Evolutionary conservation across 2,797 vertebrate genomes (phyloP), one percentile per base, ranked within the genome.

Genomic region (Myripristis jacobus): DNA sequence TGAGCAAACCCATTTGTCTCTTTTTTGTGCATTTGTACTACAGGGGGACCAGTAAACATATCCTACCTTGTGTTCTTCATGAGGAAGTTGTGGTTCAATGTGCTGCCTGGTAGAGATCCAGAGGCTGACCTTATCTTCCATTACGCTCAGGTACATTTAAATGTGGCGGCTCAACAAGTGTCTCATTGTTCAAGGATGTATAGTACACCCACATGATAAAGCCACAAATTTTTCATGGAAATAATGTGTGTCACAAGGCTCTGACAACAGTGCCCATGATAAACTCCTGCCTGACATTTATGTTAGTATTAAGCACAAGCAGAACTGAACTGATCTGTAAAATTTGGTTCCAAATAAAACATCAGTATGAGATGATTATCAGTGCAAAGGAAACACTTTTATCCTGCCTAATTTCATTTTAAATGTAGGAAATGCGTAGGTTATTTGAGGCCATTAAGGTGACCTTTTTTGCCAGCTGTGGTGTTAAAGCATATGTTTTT

Each of bases 41-140:
- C 77, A 95, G 96, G 93, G 34, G 90, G 82, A 25, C 53, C 91
- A 3, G 59, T 81, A 50, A 94, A 70, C 25, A 73, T 95, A 58
- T 46, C 89, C 3, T 99, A 98, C 73, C 70, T 92, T 27, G 95
- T 99, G 61, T 95, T 95, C 87, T 99, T 99, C 89, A 97, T 99
- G 97, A 94, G 96, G 91, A 99, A 99, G 87, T 79, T 99, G 60
- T 99, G 98, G 98, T 93, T 98, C 60, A 96, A 89, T 1, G 94
- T 98, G 36, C 48, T 74, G 73, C 98, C 98, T 1, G 98, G 97
- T 61, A 96, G 95, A 84, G 97, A 99, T 57, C 13, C 91, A 51
- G 92, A 95, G 50, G 97, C 98, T 1, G 98, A 99, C 83, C 89
- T 91, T 47, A 95, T 96, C 75, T 97, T 99, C 84, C 97, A 99